A percentile compares a stretch with the other conserved stretches of the same genome.
Evolutionary conservation across 2,888 invertebrate genomes (phyloP).

Genomic region (Noctua janthe): DNA sequence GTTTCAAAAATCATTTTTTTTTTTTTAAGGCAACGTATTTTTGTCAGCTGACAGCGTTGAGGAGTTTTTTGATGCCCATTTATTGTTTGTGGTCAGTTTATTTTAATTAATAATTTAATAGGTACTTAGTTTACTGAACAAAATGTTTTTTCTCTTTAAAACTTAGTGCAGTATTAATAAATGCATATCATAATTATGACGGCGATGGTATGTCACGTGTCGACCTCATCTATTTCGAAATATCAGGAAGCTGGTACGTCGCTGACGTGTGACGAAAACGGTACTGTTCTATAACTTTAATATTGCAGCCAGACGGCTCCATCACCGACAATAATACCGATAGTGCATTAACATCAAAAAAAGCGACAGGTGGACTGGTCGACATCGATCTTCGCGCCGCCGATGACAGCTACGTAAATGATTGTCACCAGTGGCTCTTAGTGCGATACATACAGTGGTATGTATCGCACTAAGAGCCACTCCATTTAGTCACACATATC

Average conservation of each 20-base stretch:
- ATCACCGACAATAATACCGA: background rate
- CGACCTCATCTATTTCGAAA: constrained; percentile 29
- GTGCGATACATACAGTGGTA: background rate
- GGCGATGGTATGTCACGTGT: background rate
- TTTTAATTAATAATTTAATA: no score
- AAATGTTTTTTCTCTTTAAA: background rate
- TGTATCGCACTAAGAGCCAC: no score
- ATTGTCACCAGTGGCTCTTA: constrained; percentile 4
- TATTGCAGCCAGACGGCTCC: constrained; percentile 9
- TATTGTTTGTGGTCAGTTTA: no score
- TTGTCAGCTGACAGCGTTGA: no score
- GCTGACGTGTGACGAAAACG: constrained; percentile 18
- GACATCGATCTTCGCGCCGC: constrained; percentile 6
- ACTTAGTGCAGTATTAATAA: background rate
- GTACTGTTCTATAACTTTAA: constrained; percentile 7
- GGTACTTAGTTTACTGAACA: no score
- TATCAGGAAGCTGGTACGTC: background rate
- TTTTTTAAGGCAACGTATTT: no score
- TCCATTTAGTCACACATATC: no score
- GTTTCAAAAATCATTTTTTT: no score
- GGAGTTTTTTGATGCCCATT: no score
- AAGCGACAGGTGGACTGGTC: constrained; percentile 1
- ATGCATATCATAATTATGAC: background rate
- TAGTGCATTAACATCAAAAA: constrained; percentile 9
- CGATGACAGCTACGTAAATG: constrained; percentile 24